Evolutionary conservation across 2,113 vertebrate species (phyloP).

Genomic region (Callipepla squamata): DNA sequence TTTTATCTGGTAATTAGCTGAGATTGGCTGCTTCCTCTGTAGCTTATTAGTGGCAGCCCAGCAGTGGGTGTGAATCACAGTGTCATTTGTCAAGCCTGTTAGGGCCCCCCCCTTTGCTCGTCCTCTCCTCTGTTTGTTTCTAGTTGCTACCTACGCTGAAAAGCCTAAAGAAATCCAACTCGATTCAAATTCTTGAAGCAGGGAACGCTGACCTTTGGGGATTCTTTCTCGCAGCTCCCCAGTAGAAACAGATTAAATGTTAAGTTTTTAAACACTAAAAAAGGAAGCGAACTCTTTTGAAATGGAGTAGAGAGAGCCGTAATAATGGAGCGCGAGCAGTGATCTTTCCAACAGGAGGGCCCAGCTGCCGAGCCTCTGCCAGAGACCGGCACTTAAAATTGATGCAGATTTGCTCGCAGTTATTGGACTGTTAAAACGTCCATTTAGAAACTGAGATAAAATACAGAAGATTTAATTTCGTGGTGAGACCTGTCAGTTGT

Average conservation of each 20-base stretch:
- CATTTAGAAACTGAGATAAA: constrained; percentile 63
- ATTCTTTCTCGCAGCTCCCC: constrained; percentile 19
- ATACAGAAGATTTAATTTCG: constrained; percentile 46
- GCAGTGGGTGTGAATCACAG: constrained; percentile 88
- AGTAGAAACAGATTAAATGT: constrained; percentile 60
- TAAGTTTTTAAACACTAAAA: constrained; percentile 55
- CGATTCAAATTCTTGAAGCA: constrained; percentile 39
- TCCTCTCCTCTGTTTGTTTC: constrained; percentile 72
- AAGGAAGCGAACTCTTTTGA: constrained; percentile 45
- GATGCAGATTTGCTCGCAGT: constrained; percentile 47
- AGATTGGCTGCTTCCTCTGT: constrained; percentile 93
- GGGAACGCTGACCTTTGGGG: constrained; percentile 40
- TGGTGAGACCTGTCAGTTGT: constrained; percentile 29
- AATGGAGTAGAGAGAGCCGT: constrained; percentile 56
- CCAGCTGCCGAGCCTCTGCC: background rate
- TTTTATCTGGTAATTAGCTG: constrained; percentile 96
- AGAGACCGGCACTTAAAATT: constrained; percentile 24
- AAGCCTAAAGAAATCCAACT: constrained; percentile 61
- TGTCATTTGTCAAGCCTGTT: constrained; percentile 87
- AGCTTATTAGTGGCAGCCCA: constrained; percentile 90
- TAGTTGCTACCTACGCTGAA: constrained; percentile 49
- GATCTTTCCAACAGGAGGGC: constrained; percentile 59
- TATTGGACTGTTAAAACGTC: constrained; percentile 35
- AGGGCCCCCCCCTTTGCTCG: constrained; percentile 66
- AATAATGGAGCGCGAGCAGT: constrained; percentile 41